Evolutionary conservation across 1,140 invertebrate genomes (phyloP), one percentile per base, ranked within the genome.

Genomic region (Diabrotica virgifera): DNA sequence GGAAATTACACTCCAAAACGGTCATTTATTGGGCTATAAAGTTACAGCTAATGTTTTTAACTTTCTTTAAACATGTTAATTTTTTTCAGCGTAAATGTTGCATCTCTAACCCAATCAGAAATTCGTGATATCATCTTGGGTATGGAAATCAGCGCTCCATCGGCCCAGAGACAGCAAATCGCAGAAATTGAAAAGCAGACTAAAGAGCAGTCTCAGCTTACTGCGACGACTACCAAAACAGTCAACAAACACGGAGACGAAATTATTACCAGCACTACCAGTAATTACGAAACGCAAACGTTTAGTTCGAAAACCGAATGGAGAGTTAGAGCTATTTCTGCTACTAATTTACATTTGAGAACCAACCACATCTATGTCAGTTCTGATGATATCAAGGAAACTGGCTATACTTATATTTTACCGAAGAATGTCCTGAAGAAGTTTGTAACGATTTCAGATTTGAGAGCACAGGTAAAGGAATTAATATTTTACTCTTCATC

Each of bases 171-270:
- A 56, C 97, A 99, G 79, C 97, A 99, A 80, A 99, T 99, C 70
- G 97, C 97, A 2, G 98, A 99, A 81, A 99, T 99, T 74, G 98
- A 99, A 80, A 99, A 99, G 78, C 97, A 99, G 81, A 99, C 97
- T 6, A 99, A 99, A 77, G 97, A 99, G 80, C 97, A 99, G 78
- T 96, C 94, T 10, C 97, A 99, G 76, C 82, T 99, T 0, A 99
- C 97, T 0, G 96, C 97, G 0, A 99, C 97, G 0, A 99, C 97
- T 0, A 99, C 98, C 0, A 84, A 95, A 62, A 99, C 97, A 0
- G 96, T 99, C 6, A 99, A 99, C 81, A 99, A 99, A 79, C 97
- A 99, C 76, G 97, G 97, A 10, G 98, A 99, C 77, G 97, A 99
- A 83, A 99, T 99, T 68, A 99, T 99, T 63, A 98, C 97, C 0